Evolutionary conservation across 1,140 invertebrate genomes (phyloP), one percentile per base, ranked within the genome.

Genomic region (Hypothenemus hampei): DNA sequence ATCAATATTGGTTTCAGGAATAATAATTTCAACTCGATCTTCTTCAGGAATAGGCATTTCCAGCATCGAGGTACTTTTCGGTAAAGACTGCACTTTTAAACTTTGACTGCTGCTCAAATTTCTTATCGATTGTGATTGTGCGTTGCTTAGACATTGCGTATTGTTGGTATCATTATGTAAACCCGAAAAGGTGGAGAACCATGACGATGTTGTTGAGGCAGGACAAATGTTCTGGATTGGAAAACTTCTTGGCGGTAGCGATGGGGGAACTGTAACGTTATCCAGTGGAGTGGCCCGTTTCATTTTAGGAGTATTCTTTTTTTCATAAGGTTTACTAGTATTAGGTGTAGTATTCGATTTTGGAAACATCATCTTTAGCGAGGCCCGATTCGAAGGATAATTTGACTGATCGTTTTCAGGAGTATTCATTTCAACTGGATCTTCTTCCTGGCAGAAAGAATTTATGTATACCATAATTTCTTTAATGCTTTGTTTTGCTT

Each of bases 1-100:
- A 1, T 81, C 81, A 13, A 75, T 79, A 35, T 83, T 84, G 11
- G 81, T 84, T 64, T 83, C 81, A 1, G 81, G 81, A 4, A 81
- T 79, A 0, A 81, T 70, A 16, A 71, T 44, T 59, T 70, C 69
- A 4, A 70, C 47, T 3, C 54, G 47, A 13, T 46, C 58, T 11
- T 5, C 31, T 31, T 51, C 39, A 13, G 35, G 40, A 13, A 29
- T 55, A 7, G 59, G 62, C 45, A 71, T 68, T 40, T 71, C 69
- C 24, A 68, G 53, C 65, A 69, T 65, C 0, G 68, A 69, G 50
- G 40, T 69, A 45, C 69, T 69, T 49, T 71, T 71, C 3, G 63
- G 54, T 23, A 69, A 60, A 29, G 59, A 59, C 31, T 64, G 65
- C 31, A 63, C 39, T 40, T 66, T 63, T 22, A 67, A 56, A 31